These are phyloP conservation scores for Drosophila grimshawi DNA, from an alignment of 1,140 invertebrate species.

Conservation along the genomic window DNA sequence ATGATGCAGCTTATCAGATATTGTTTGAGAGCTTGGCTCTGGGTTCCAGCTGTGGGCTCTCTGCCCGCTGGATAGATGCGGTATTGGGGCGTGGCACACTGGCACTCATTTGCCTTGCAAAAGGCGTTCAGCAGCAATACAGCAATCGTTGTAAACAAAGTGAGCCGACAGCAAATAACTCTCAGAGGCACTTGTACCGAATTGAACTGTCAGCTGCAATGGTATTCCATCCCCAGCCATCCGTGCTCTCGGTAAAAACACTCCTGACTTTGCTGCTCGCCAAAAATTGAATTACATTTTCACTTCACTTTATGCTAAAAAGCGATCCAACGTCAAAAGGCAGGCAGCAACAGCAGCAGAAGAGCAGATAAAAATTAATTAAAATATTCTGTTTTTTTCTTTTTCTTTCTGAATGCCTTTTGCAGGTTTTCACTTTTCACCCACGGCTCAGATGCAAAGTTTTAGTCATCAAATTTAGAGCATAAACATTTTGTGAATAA, in stretches of 20 bases:
- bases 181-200: slow-evolving; percentile 65
- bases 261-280: slow-evolving; percentile 10
- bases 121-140: slow-evolving; percentile 46
- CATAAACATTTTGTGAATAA: background rate
- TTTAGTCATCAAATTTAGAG: slow-evolving; percentile 1
- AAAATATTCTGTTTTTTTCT: slow-evolving; percentile 38
- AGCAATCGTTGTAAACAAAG: slow-evolving; percentile 60
- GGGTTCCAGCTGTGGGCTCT: slow-evolving; percentile 6
- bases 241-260: background rate
- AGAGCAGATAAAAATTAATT: slow-evolving; percentile 72
- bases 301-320: slow-evolving; percentile 71
- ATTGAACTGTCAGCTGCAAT: slow-evolving; percentile 77
- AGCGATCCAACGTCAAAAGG: slow-evolving; percentile 44
- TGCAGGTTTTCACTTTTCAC: slow-evolving; percentile 23
- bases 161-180: slow-evolving; percentile 69
- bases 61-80: background rate
- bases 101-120: slow-evolving; percentile 76
- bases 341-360: slow-evolving; percentile 26
- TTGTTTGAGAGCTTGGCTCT: slow-evolving; percentile 70
- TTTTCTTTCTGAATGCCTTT: slow-evolving; percentile 12
- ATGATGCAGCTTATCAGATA: slow-evolving; percentile 82
- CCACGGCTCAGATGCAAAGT: slow-evolving; percentile 13
- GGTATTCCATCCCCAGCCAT: background rate
- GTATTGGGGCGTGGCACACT: slow-evolving; percentile 39
- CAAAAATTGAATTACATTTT: slow-evolving; percentile 80